Evolutionary conservation across 2,797 vertebrate species (phyloP).

Genomic region (Danio tinwini): DNA sequence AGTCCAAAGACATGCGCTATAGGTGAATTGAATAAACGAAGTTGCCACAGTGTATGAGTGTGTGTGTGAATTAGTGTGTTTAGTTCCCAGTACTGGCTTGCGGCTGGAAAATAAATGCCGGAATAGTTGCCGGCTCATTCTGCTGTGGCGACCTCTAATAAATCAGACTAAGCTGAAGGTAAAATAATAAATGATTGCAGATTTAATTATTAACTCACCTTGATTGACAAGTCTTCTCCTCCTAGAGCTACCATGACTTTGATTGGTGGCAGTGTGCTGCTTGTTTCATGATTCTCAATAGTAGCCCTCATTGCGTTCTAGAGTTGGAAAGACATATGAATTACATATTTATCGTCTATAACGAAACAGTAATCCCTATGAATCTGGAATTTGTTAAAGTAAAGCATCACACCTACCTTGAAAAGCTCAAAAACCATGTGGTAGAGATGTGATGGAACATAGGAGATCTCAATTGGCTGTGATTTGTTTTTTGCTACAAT

Average conservation of each 20-base stretch:
- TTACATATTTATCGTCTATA: neutral
- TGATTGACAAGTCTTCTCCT: constrained; percentile 87
- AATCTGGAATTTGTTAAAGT: neutral
- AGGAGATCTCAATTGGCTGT: constrained; percentile 84
- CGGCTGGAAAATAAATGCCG: too few relatives aligned
- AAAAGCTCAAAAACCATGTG: constrained; percentile 93
- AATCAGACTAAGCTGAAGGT: too few relatives aligned
- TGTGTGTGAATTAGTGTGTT: too few relatives aligned
- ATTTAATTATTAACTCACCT: constrained; percentile 61
- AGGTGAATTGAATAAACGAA: too few relatives aligned
- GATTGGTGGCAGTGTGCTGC: constrained; percentile 79
- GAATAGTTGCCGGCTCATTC: too few relatives aligned
- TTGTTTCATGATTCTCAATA: constrained; percentile 84
- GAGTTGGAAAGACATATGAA: neutral
- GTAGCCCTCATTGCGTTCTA: constrained; percentile 91
- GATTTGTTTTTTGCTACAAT: constrained; percentile 71
- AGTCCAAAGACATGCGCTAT: too few relatives aligned
- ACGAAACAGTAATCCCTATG: neutral
- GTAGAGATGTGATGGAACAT: constrained; percentile 89
- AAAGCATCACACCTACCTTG: constrained; percentile 78
- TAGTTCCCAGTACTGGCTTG: too few relatives aligned
- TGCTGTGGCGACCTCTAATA: too few relatives aligned
- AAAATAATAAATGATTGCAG: too few relatives aligned
- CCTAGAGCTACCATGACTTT: constrained; percentile 85
- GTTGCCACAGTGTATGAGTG: too few relatives aligned